Evolutionary conservation across 2,113 vertebrate species (phyloP).

Genomic region (Kryptolebias marmoratus): DNA sequence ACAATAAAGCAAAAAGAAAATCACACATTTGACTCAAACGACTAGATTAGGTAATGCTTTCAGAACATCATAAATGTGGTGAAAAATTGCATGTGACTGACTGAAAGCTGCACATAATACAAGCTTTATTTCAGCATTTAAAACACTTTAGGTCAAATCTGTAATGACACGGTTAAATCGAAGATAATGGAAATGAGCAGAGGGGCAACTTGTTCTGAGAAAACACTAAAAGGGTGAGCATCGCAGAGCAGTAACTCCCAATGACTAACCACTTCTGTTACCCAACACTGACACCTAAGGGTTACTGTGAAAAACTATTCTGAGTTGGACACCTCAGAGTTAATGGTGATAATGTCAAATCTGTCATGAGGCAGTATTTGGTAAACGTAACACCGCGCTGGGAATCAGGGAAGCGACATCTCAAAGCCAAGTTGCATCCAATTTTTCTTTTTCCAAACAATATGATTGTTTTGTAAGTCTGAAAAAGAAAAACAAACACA

Average conservation of each 20-base stretch:
- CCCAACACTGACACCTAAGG: conserved; percentile 76
- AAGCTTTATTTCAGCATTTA: no score
- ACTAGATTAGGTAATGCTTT: neutral
- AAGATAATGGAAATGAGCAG: neutral
- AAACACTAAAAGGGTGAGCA: neutral
- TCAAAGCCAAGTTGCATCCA: neutral
- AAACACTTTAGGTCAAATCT: no score
- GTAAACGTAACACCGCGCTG: no score
- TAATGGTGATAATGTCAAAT: neutral
- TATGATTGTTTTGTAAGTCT: neutral
- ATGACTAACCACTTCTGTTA: conserved; percentile 15
- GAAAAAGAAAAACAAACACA: neutral
- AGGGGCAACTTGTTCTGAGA: conserved; percentile 28
- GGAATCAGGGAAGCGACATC: no score
- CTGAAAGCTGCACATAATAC: no score
- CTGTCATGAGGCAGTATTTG: neutral
- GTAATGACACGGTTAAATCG: no score
- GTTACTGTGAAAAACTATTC: conserved; percentile 31
- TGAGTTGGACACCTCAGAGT: no score
- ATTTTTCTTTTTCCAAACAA: neutral
- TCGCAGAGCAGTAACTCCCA: conserved; percentile 4
- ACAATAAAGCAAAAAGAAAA: neutral
- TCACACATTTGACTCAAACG: neutral
- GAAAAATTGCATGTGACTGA: no score
- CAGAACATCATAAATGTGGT: no score